Conservation (phyloP, 2,797 vertebrate genomes). For the Rhabdomys pumilio region DNA sequence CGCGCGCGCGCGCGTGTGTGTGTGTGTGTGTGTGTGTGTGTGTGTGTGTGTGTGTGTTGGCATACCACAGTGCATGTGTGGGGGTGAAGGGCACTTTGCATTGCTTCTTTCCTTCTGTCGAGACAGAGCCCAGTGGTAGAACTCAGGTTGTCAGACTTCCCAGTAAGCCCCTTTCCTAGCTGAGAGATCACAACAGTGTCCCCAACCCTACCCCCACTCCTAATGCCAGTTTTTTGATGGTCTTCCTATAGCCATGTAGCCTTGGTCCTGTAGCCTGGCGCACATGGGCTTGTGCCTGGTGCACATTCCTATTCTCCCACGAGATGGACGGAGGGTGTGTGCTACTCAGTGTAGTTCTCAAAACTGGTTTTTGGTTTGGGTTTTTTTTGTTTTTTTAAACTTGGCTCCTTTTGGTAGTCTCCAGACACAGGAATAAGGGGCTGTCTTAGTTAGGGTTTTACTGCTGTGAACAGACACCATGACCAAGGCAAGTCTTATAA, state of each 20-base stretch:
- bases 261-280: too few species aligned
- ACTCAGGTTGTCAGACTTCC: background rate
- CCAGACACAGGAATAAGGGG: background rate
- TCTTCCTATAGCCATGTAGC: background rate
- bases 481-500: too few species aligned
- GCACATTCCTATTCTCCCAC: background rate
- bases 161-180: background rate
- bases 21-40: background rate
- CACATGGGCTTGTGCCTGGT: background rate
- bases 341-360: background rate
- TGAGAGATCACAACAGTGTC: background rate
- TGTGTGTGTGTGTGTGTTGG: too few species aligned
- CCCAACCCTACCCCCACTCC: too few species aligned
- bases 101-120: background rate
- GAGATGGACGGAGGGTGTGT: background rate
- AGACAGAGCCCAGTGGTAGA: background rate
- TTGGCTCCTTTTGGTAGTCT: background rate
- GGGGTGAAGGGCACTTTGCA: too few species aligned
- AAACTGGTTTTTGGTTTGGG: background rate
- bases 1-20: too few species aligned
- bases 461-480: too few species aligned
- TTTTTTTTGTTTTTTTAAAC: background rate
- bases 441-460: too few species aligned
- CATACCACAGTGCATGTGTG: background rate
- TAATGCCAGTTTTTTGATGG: background rate